Conservation (phyloP, 2,888 invertebrate genomes). For the Rhingia campestris region DNA sequence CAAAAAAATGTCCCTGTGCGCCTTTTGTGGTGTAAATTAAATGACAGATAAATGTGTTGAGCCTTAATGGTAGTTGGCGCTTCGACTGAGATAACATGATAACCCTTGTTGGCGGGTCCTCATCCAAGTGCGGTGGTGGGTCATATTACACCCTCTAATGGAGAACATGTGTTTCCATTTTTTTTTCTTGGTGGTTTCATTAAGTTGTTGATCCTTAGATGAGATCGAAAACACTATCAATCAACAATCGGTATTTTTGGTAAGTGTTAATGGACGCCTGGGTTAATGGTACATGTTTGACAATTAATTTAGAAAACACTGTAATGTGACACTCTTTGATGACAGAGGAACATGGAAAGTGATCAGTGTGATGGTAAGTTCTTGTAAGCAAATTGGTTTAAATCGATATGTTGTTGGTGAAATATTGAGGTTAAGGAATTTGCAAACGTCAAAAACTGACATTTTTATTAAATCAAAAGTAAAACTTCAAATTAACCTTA, state of each 20-base stretch:
- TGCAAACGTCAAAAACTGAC: no score
- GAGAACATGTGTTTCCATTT: slow-evolving; percentile 57
- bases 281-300: slow-evolving; percentile 48
- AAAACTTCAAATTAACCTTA: no score
- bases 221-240: slow-evolving; percentile 57
- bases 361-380: neutral
- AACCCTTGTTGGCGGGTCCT: slow-evolving; percentile 69
- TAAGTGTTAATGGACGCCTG: slow-evolving; percentile 39
- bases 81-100: slow-evolving; percentile 67
- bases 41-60: slow-evolving; percentile 73
- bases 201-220: slow-evolving; percentile 63
- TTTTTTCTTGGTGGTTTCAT: slow-evolving; percentile 46
- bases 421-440: no score
- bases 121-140: slow-evolving; percentile 60
- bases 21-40: slow-evolving; percentile 72
- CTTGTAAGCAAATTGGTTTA: no score
- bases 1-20: slow-evolving; percentile 52
- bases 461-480: no score
- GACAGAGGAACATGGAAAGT: neutral
- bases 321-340: slow-evolving; percentile 37
- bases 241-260: slow-evolving; percentile 55
- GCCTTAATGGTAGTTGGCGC: slow-evolving; percentile 73
- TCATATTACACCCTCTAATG: slow-evolving; percentile 71
- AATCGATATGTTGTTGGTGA: no score
- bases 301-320: slow-evolving; percentile 43